phyloP scores from a whole-genome alignment of 2,797 vertebrate genomes.

The Enteromius paludinosus region DNA sequence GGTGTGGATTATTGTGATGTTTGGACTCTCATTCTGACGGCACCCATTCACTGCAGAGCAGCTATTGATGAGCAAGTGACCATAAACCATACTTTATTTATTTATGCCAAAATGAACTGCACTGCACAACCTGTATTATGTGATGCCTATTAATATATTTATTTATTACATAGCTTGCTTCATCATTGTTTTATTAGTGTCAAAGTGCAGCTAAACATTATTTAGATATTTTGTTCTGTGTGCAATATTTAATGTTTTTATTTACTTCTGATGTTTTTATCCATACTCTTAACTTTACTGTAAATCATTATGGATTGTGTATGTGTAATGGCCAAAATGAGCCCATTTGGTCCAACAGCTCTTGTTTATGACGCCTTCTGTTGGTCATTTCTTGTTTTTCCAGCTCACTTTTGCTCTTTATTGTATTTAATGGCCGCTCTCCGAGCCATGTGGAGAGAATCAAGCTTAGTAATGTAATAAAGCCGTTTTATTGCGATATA shows the following conservation, averaged over 20 bases:
- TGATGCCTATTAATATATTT: neutral
- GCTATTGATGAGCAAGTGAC: neutral
- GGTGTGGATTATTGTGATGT: neutral
- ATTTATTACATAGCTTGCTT: neutral
- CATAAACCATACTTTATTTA: neutral
- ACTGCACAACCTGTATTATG: neutral
- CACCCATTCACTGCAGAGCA: neutral
- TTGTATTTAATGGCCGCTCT: conserved; percentile 67
- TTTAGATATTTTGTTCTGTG: conserved; percentile 4
- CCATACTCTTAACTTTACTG: neutral
- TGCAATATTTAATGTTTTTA: neutral
- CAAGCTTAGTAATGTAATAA: conserved; percentile 68
- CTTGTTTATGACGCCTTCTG: conserved; percentile 9
- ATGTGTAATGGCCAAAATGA: neutral
- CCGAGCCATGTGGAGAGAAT: conserved; percentile 62
- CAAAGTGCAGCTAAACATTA: conserved; percentile 12
- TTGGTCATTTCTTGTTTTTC: conserved; percentile 28
- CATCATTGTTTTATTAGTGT: neutral
- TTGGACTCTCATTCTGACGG: neutral
- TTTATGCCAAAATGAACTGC: conserved; percentile 8
- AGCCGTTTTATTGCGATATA: conserved; percentile 49
- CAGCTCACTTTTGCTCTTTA: conserved; percentile 46
- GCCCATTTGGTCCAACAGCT: neutral
- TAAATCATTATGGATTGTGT: neutral
- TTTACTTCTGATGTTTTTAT: neutral